Evolutionary conservation across 2,113 vertebrate genomes (phyloP).

Genomic region (Tenrec ecaudatus): DNA sequence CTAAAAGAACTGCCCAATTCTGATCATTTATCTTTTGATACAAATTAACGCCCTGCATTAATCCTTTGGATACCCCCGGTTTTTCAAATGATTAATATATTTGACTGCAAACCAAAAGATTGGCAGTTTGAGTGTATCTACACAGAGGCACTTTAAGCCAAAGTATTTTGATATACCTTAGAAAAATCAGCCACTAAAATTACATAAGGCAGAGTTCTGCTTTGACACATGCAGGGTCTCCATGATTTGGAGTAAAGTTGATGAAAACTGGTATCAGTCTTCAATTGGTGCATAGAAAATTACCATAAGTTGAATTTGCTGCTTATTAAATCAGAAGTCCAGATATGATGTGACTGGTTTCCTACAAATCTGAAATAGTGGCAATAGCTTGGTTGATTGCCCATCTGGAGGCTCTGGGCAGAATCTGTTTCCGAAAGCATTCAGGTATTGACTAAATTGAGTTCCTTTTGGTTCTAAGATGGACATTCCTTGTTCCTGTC

Average conservation of each 20-base stretch:
- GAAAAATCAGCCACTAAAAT: background rate
- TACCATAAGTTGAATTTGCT: background rate
- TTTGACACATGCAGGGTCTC: background rate
- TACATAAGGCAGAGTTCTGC: background rate
- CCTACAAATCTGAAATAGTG: background rate
- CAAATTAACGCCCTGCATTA: no score
- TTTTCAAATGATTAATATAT: background rate
- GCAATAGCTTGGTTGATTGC: background rate
- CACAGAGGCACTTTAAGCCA: background rate
- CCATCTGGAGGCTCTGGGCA: background rate
- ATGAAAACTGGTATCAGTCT: background rate
- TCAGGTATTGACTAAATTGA: background rate
- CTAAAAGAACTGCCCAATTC: no score
- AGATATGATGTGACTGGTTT: background rate
- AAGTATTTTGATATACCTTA: background rate
- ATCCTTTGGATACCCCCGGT: no score
- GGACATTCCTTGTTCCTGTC: background rate
- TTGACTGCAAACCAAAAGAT: background rate
- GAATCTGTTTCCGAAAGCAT: background rate
- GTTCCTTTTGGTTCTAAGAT: background rate
- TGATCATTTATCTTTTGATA: no score
- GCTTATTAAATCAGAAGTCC: background rate
- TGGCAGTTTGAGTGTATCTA: background rate
- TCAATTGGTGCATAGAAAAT: background rate
- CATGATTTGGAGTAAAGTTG: background rate